A percentile compares a stretch with the other conserved stretches of the same genome.
Conservation (phyloP, 2,888 invertebrate species). For the Drosophila birchii region DNA sequence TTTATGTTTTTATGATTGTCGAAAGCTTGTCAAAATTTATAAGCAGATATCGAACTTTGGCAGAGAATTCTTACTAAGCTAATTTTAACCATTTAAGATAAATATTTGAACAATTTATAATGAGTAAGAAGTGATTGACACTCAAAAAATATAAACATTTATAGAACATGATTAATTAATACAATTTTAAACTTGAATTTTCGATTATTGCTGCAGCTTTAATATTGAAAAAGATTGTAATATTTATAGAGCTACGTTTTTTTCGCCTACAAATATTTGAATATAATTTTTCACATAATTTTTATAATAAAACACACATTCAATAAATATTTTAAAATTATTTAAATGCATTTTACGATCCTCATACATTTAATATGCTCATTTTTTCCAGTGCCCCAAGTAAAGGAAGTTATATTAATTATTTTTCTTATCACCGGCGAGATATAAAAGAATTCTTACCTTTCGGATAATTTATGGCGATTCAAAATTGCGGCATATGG, state of each 20-base stretch:
- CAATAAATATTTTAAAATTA: not conserved
- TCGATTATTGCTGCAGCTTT: not conserved
- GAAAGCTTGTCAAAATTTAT: not conserved
- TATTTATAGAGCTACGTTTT: not conserved
- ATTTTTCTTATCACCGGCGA: constrained; percentile 19
- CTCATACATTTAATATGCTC: no score
- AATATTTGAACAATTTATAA: not conserved
- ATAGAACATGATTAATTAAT: no score
- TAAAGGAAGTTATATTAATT: not conserved
- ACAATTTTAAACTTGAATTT: no score
- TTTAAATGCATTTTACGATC: not conserved
- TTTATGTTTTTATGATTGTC: not conserved
- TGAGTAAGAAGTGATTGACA: not conserved
- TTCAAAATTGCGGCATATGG: not conserved
- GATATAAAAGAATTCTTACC: constrained; percentile 19
- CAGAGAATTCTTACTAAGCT: not conserved
- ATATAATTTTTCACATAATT: not conserved
- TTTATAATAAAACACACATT: not conserved
- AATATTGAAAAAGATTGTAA: not conserved
- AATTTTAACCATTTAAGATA: not conserved
- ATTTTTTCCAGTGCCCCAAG: not conserved
- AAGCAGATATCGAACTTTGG: not conserved
- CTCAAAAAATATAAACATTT: not conserved
- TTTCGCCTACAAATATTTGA: not conserved
- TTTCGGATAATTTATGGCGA: not conserved